A percentile compares a stretch with the other conserved stretches of the same genome.
phyloP scores from a whole-genome alignment of 2,797 vertebrate species.

The Lagocephalus sceleratus region DNA sequence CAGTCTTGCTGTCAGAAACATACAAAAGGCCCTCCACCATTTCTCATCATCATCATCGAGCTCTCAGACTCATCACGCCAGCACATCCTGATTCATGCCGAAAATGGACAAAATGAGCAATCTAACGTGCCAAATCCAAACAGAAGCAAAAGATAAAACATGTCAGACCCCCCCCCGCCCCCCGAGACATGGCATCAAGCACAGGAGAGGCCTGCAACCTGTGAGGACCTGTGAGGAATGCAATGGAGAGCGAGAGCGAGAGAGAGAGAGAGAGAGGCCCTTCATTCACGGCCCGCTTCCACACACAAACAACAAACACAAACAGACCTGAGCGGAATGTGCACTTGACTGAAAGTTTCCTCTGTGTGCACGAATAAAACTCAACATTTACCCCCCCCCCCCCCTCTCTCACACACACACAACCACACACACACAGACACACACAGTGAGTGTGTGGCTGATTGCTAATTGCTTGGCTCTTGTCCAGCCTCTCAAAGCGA shows the following conservation, averaged over 20 bases:
- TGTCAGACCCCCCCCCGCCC: too few relatives aligned
- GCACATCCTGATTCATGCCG: too few relatives aligned
- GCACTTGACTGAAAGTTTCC: slow-evolving; percentile 16
- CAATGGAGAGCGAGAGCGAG: slow-evolving; percentile 19
- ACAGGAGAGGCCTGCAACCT: slow-evolving; percentile 13
- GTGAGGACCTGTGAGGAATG: slow-evolving; percentile 57
- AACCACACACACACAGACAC: slow-evolving; percentile 2
- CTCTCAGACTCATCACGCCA: too few relatives aligned
- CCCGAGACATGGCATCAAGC: neutral
- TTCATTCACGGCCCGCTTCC: slow-evolving; percentile 34
- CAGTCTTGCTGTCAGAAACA: too few relatives aligned
- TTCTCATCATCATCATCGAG: too few relatives aligned
- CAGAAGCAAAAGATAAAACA: neutral
- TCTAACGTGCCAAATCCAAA: neutral
- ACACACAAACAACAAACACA: neutral
- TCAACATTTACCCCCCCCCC: too few relatives aligned
- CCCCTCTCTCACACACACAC: neutral
- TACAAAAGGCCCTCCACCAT: too few relatives aligned
- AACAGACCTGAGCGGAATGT: slow-evolving; percentile 7
- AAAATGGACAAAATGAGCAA: neutral
- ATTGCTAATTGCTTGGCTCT: slow-evolving; percentile 56
- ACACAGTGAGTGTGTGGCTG: slow-evolving; percentile 27
- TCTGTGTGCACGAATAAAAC: slow-evolving; percentile 12
- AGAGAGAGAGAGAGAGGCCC: slow-evolving; percentile 24
- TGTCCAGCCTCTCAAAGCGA: slow-evolving; percentile 42